Evolutionary conservation across 2,113 vertebrate genomes (phyloP), one percentile per base, ranked within the genome.

Genomic region (Silurus asotus): DNA sequence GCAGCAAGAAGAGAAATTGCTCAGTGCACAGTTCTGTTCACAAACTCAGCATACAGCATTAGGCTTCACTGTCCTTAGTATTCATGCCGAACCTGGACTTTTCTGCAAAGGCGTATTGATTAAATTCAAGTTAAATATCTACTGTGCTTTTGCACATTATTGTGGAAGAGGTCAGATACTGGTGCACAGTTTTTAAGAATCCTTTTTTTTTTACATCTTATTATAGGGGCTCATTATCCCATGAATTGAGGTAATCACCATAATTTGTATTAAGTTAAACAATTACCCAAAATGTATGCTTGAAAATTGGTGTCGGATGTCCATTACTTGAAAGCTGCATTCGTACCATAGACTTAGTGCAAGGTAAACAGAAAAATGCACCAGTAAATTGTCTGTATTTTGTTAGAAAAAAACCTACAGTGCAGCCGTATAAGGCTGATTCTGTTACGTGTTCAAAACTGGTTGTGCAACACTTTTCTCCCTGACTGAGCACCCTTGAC

Each of bases 401-500:
- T 77, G n/a, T 49, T 15, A 77, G 55, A 76, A 11, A 53, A 19
- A 20, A 53, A 51, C 56, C 64, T 4, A 65, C 48, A 10, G 65
- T 56, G 45, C 70, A 8, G 17, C 19, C 45, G 56, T 84, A 72
- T 10, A 49, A 84, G 51, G 25, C 48, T 56, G 62, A 25, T 79
- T 17, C 17, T 81, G 53, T 19, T 25, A 14, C 51, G 28, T 75
- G 37, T 59, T 25, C 8, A 65, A 58, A n/a, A 3, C 64, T 67
- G 23, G 64, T 83, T 86, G 58, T 53, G 65, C 64, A 86, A 87
- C 62, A 62, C 72, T 76, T 70, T 87, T 82, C 49, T 83, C 13
- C 55, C 67, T 86, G 81, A 75, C n/a, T 85, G 83, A 83, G 25
- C 5, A 86, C 75, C 70, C 86, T 86, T 85, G 19, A 75, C 77